Conservation (phyloP, 2,113 vertebrate genomes). For the Xiphophorus couchianus region DNA sequence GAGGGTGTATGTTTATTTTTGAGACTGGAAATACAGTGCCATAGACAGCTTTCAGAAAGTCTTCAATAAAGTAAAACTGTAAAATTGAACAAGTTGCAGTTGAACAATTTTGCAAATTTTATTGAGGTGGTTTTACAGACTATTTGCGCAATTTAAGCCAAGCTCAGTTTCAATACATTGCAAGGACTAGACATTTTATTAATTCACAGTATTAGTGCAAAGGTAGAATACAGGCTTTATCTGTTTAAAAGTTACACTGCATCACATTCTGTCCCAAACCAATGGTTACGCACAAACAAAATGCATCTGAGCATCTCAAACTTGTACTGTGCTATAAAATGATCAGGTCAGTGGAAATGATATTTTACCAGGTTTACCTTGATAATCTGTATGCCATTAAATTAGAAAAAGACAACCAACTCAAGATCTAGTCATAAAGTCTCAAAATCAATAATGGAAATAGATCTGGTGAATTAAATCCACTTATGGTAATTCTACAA, state of each 20-base stretch:
- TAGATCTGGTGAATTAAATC: slow-evolving; percentile 19
- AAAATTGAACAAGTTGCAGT: not conserved
- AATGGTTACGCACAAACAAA: slow-evolving; percentile 47
- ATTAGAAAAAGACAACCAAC: slow-evolving; percentile 24
- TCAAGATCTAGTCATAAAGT: not conserved
- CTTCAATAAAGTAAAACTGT: not conserved
- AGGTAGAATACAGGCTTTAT: slow-evolving; percentile 49
- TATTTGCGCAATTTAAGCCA: slow-evolving; percentile 54
- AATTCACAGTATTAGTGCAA: slow-evolving; percentile 63
- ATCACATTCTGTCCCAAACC: slow-evolving; percentile 37
- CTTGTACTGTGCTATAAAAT: slow-evolving; percentile 11
- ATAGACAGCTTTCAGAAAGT: not conserved
- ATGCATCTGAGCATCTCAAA: slow-evolving; percentile 27
- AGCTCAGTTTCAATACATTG: slow-evolving; percentile 55
- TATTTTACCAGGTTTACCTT: not conserved
- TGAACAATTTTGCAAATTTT: slow-evolving; percentile 25
- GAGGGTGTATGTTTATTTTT: too few relatives aligned
- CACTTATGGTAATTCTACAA: slow-evolving; percentile 37
- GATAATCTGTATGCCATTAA: slow-evolving; percentile 6
- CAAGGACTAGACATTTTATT: slow-evolving; percentile 34
- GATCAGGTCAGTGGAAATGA: not conserved
- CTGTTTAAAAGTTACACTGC: slow-evolving; percentile 20
- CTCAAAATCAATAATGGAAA: not conserved
- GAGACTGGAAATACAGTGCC: not conserved
- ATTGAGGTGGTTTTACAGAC: slow-evolving; percentile 49